Conservation (phyloP, 2,113 vertebrate genomes). For the Parus major region DNA sequence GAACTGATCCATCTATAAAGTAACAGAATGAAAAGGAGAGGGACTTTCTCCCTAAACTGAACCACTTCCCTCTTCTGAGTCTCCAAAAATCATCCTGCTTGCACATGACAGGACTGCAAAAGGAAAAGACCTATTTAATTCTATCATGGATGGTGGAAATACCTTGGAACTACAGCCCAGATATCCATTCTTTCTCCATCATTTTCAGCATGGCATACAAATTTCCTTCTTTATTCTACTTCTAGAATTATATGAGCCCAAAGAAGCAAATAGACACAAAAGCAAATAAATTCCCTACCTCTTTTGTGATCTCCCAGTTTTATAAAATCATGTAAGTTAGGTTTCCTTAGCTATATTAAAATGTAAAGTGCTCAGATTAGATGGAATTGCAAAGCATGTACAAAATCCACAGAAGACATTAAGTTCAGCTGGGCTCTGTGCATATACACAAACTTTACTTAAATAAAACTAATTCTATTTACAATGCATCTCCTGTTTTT, state of each 20-base stretch:
- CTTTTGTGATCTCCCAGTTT: background rate
- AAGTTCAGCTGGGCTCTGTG: background rate
- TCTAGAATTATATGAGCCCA: background rate
- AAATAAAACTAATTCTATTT: background rate
- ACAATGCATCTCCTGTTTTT: background rate
- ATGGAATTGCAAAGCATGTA: background rate
- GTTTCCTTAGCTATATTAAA: background rate
- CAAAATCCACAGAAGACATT: background rate
- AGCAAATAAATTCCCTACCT: background rate
- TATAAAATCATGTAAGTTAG: background rate
- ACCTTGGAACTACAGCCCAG: background rate
- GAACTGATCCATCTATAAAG: background rate
- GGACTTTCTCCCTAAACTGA: fast-evolving
- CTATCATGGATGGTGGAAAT: background rate
- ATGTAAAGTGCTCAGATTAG: background rate
- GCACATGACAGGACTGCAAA: background rate
- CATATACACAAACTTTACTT: background rate
- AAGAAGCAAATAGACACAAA: background rate
- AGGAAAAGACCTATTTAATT: background rate
- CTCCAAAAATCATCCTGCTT: background rate
- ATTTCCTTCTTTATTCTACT: background rate
- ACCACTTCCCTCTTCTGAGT: background rate
- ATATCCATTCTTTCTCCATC: background rate
- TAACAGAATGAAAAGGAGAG: background rate
- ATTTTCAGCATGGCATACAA: background rate